phyloP scores from a whole-genome alignment of 2,888 invertebrate genomes.

The Phyto melanocephala region DNA sequence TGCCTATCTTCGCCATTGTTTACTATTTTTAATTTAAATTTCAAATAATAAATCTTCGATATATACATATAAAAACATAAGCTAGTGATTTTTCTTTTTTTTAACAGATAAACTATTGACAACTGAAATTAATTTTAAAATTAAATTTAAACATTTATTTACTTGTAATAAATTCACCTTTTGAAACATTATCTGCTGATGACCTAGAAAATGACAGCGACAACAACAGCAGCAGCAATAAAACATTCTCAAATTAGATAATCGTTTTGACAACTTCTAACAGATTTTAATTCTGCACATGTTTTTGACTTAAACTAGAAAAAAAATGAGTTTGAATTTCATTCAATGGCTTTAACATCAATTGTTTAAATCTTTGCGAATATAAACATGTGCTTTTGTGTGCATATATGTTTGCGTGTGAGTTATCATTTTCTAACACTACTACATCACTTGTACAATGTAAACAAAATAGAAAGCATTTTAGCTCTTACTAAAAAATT shows the following conservation, averaged over 20 bases:
- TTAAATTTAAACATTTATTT: too few relatives aligned
- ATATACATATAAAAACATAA: too few relatives aligned
- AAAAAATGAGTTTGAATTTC: constrained; percentile 5
- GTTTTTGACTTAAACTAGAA: constrained; percentile 33
- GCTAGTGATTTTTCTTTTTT: too few relatives aligned
- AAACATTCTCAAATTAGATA: constrained; percentile 9
- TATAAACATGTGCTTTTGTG: not conserved
- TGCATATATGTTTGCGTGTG: not conserved
- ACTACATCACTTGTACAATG: not conserved
- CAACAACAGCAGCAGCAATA: not conserved
- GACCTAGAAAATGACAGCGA: not conserved
- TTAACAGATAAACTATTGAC: too few relatives aligned
- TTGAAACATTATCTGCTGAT: not conserved
- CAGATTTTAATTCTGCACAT: constrained; percentile 39
- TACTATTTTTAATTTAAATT: too few relatives aligned
- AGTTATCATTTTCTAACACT: constrained; percentile 21
- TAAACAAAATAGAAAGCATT: not conserved
- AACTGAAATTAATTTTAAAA: too few relatives aligned
- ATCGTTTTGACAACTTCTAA: constrained; percentile 45
- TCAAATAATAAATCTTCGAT: too few relatives aligned
- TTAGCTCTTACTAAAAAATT: not conserved
- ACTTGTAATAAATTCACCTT: not conserved
- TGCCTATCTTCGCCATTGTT: too few relatives aligned
- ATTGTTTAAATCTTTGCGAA: not conserved
- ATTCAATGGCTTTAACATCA: constrained; percentile 29